Evolutionary conservation across 2,113 vertebrate genomes (phyloP).

Genomic region (Cyprinus carpio): DNA sequence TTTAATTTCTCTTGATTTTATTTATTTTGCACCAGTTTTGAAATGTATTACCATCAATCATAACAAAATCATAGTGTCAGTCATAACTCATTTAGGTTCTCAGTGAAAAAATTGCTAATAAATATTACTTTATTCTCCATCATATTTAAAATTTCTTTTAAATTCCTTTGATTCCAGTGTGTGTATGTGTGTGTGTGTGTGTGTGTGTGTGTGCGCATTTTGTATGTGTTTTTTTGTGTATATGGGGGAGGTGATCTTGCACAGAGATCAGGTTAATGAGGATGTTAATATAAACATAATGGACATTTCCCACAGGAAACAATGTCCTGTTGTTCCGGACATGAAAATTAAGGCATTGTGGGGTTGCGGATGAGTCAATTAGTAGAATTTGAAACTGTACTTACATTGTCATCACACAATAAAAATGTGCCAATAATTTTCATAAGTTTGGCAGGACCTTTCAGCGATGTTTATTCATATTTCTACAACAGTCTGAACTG

Average conservation of each 20-base stretch:
- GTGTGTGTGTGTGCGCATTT: neutral
- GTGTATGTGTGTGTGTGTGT: constrained; percentile 6
- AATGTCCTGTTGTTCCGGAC: constrained; percentile 27
- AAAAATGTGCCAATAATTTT: constrained; percentile 17
- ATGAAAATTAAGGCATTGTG: constrained; percentile 9
- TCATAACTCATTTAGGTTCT: neutral
- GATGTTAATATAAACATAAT: constrained; percentile 42
- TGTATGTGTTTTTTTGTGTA: too few relatives aligned
- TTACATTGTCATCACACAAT: neutral
- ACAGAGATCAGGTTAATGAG: constrained; percentile 53
- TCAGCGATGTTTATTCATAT: neutral
- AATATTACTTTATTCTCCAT: neutral
- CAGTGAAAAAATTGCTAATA: neutral
- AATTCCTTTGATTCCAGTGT: neutral
- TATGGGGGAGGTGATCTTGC: constrained; percentile 47
- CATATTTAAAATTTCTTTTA: neutral
- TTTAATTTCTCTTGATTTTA: too few relatives aligned
- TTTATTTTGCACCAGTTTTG: neutral
- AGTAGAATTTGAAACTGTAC: neutral
- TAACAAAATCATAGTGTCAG: neutral
- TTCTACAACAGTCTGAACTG: neutral
- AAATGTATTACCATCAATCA: neutral
- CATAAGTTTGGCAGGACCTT: neutral
- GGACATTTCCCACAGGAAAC: constrained; percentile 24
- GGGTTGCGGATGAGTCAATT: constrained; percentile 26